These are phyloP conservation scores for Odontothrips loti DNA, from an alignment of 2,888 invertebrate species.

Conservation along the genomic window DNA sequence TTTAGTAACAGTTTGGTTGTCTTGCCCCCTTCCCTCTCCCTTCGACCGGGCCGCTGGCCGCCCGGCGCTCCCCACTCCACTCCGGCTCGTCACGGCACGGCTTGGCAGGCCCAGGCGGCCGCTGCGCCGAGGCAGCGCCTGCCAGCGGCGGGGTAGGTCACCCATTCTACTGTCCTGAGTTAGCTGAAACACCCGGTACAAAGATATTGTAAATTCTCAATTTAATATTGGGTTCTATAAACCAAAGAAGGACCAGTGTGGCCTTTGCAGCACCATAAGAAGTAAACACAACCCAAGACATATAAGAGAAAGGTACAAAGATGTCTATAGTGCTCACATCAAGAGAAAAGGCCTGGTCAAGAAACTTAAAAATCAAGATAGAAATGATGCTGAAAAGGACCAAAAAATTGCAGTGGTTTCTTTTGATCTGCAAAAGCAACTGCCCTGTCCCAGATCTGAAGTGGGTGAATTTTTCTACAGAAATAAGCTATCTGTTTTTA, in stretches of 20 bases:
- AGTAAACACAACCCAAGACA: background rate
- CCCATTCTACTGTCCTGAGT: too few species aligned
- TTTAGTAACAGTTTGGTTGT: too few species aligned
- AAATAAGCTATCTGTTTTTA: background rate
- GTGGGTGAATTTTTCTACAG: background rate
- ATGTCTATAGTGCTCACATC: background rate
- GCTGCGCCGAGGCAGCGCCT: too few species aligned
- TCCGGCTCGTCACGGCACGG: too few species aligned
- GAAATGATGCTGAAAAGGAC: background rate
- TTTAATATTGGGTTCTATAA: background rate
- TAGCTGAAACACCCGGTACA: too few species aligned
- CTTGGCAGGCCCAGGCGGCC: too few species aligned
- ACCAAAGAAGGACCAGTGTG: background rate
- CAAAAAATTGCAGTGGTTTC: background rate
- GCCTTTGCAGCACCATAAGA: background rate
- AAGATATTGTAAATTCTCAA: background rate
- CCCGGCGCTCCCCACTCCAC: too few species aligned
- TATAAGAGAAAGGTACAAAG: background rate
- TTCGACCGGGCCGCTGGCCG: too few species aligned
- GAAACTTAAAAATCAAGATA: background rate
- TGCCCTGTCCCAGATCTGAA: background rate
- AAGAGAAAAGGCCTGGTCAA: background rate
- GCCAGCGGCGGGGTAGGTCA: too few species aligned
- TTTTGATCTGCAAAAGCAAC: constrained; percentile 1
- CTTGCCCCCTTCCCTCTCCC: too few species aligned